phyloP scores from a whole-genome alignment of 2,888 invertebrate species.

The Mesodorylaimus sp. region DNA sequence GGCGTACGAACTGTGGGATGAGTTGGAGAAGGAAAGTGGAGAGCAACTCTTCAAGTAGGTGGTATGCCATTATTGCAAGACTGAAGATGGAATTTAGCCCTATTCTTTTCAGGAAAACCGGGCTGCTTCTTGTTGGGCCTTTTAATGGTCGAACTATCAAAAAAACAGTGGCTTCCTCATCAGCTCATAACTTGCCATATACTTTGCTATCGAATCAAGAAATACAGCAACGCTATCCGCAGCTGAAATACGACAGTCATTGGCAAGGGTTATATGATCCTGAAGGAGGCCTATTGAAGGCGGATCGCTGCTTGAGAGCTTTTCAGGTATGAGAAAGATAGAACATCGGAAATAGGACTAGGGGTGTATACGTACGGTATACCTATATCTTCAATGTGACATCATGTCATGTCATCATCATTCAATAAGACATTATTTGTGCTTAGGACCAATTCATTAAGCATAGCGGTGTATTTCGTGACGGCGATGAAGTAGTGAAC shows the following conservation, averaged over 20 bases:
- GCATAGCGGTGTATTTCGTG: slow-evolving; percentile 21
- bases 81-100: too few relatives aligned
- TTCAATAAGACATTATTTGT: background rate
- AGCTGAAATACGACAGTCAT: background rate
- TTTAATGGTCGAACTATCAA: background rate
- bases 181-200: background rate
- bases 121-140: background rate
- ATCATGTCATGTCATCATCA: too few relatives aligned
- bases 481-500: slow-evolving; percentile 18
- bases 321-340: slow-evolving; percentile 15
- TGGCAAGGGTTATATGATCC: slow-evolving; percentile 9
- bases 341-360: too few relatives aligned
- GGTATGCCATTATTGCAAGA: too few relatives aligned
- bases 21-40: slow-evolving; percentile 26
- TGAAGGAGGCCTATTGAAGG: slow-evolving; percentile 13
- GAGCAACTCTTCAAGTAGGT: slow-evolving; percentile 20
- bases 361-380: too few relatives aligned
- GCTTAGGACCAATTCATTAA: slow-evolving; percentile 15
- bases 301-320: slow-evolving; percentile 14
- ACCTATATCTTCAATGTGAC: too few relatives aligned
- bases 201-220: background rate
- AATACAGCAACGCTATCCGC: background rate
- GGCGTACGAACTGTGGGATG: slow-evolving; percentile 26
- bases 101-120: slow-evolving; percentile 6
- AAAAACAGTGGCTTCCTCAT: background rate